Conservation (phyloP, 1,140 invertebrate species). For the Kradibia gibbosae region DNA sequence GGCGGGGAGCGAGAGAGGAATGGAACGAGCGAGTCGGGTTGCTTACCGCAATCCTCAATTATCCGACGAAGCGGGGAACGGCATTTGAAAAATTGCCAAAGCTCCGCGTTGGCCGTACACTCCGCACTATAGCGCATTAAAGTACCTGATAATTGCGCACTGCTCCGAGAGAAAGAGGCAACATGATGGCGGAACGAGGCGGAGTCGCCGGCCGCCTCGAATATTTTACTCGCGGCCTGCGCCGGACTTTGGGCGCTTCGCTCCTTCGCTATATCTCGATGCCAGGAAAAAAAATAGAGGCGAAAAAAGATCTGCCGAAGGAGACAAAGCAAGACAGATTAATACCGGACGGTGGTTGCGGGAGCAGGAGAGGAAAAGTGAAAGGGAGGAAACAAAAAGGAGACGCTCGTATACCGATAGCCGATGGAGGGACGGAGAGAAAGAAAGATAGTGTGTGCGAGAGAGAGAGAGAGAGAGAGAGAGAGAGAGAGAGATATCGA, state of each 20-base stretch:
- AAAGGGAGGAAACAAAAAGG: not conserved
- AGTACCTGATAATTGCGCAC: conserved; percentile 67
- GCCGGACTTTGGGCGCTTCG: not conserved
- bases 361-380: conserved; percentile 6
- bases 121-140: conserved; percentile 58
- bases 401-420: not conserved
- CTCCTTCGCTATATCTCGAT: not conserved
- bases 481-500: no score
- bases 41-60: conserved; percentile 50
- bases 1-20: not conserved
- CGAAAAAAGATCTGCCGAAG: not conserved
- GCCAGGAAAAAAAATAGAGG: conserved; percentile 17
- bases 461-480: conserved; percentile 47
- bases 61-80: conserved; percentile 28
- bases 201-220: conserved; percentile 57
- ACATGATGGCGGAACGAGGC: conserved; percentile 60
- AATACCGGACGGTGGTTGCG: not conserved
- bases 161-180: conserved; percentile 46
- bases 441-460: not conserved
- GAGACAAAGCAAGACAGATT: conserved; percentile 37
- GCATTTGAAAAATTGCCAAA: conserved; percentile 49
- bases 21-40: not conserved
- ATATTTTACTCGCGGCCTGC: conserved; percentile 57
- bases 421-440: not conserved
- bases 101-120: conserved; percentile 46